Conservation (phyloP, 2,797 vertebrate species). For the Neopelma chrysocephalum region DNA sequence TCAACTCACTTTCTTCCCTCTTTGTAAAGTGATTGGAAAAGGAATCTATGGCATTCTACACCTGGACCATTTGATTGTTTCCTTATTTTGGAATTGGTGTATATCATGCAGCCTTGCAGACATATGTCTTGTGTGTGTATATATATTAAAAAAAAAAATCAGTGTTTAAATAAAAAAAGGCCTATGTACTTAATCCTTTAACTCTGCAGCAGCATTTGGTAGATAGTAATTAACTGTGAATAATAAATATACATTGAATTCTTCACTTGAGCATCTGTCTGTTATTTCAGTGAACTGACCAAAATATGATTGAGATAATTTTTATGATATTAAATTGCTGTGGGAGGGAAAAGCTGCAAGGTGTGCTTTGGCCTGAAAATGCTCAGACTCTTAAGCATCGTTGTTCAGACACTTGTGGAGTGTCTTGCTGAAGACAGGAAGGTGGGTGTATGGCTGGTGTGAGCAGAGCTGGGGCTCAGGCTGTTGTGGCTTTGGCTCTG, state of each 20-base stretch:
- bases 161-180: constrained; percentile 84
- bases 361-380: not conserved
- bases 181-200: constrained; percentile 85
- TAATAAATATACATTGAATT: constrained; percentile 84
- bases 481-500: not conserved
- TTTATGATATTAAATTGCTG: not conserved
- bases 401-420: not conserved
- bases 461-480: not conserved
- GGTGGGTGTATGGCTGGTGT: not conserved
- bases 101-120: constrained; percentile 86
- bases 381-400: accelerated
- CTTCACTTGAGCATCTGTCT: constrained; percentile 75
- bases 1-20: constrained; percentile 60
- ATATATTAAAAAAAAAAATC: constrained; percentile 78
- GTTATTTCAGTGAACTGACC: constrained; percentile 41
- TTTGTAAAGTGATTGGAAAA: constrained; percentile 70
- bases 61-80: constrained; percentile 85
- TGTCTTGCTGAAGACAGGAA: not conserved
- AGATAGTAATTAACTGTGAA: constrained; percentile 87
- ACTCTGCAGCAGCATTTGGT: constrained; percentile 82
- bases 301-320: not conserved
- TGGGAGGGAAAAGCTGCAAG: not conserved
- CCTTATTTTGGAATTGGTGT: constrained; percentile 83
- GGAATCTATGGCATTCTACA: constrained; percentile 75
- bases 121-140: constrained; percentile 84